phyloP scores from a whole-genome alignment of 2,888 invertebrate species.

The Lithophane semibrunnea region DNA sequence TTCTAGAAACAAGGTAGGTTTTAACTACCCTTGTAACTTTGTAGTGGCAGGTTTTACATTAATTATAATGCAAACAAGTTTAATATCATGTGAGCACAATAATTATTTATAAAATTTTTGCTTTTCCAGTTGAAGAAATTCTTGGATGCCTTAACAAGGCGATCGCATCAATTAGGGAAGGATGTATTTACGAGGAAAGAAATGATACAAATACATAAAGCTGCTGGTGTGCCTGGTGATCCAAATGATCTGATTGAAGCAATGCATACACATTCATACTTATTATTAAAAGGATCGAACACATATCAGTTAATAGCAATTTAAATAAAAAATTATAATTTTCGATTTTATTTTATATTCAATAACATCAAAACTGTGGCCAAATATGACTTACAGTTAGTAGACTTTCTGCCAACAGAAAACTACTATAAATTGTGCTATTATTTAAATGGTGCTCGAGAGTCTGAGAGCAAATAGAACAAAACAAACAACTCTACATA shows the following conservation, averaged over 20 bases:
- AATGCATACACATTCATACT: constrained; percentile 96
- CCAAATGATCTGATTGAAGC: constrained; percentile 93
- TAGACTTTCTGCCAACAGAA: constrained; percentile 20
- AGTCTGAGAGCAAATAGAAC: constrained; percentile 7
- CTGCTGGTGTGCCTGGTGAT: constrained; percentile 92
- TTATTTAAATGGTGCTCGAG: background rate
- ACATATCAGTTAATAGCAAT: constrained; percentile 91
- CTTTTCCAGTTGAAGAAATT: constrained; percentile 93
- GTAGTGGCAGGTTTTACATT: background rate
- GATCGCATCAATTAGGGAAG: constrained; percentile 92
- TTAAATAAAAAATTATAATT: constrained; percentile 63
- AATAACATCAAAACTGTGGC: constrained; percentile 22
- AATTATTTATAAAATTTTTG: constrained; percentile 10
- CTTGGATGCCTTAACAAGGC: constrained; percentile 92
- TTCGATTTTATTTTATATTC: constrained; percentile 21
- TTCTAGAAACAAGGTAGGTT: constrained; percentile 91
- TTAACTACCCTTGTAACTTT: background rate
- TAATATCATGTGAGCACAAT: background rate
- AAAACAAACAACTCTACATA: constrained; percentile 11
- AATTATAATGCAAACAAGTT: background rate
- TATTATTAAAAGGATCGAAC: constrained; percentile 95
- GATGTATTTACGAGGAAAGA: constrained; percentile 94
- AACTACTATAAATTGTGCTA: constrained; percentile 7
- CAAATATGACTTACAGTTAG: constrained; percentile 42
- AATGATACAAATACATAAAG: constrained; percentile 93